phyloP scores from a whole-genome alignment of 35 echinoderm and acorn worm species.

The Lytechinus variegatus region DNA sequence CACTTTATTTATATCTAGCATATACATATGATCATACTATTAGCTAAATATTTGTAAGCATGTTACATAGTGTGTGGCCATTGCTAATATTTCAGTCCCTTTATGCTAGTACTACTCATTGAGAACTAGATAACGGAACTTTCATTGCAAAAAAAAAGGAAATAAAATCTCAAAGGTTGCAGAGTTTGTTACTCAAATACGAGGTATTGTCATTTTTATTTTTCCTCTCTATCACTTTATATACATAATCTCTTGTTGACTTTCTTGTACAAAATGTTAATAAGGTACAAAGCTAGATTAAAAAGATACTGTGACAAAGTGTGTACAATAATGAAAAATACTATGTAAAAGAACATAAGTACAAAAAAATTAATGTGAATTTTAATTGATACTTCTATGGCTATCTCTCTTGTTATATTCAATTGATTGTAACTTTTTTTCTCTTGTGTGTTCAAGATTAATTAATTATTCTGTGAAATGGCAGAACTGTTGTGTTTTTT shows the following conservation, averaged over 20 bases:
- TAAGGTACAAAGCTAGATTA: constrained; percentile 40
- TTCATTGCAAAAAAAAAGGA: not conserved
- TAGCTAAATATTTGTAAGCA: constrained; percentile 20
- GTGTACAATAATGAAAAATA: constrained; percentile 38
- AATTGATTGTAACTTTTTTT: constrained; percentile 34
- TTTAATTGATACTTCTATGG: constrained; percentile 38
- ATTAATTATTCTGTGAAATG: constrained; percentile 18
- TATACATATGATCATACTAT: constrained; percentile 21
- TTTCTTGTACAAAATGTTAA: constrained; percentile 44
- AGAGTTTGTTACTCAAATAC: not conserved
- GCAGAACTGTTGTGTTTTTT: constrained; percentile 29
- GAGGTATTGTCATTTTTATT: constrained; percentile 14
- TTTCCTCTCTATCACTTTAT: constrained; percentile 7
- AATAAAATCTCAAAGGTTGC: not conserved
- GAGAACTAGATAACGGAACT: not conserved
- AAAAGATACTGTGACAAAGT: constrained; percentile 28
- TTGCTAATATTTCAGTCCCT: constrained; percentile 11
- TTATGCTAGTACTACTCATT: not conserved
- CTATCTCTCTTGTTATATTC: constrained; percentile 37
- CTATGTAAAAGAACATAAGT: constrained; percentile 43
- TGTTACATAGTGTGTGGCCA: constrained; percentile 7
- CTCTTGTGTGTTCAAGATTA: constrained; percentile 42
- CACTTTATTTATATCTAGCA: constrained; percentile 48
- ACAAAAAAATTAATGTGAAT: constrained; percentile 17
- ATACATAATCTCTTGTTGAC: constrained; percentile 22